Evolutionary conservation across 2,113 vertebrate genomes (phyloP), one percentile per base, ranked within the genome.

Genomic region (Saimiri boliviensis): DNA sequence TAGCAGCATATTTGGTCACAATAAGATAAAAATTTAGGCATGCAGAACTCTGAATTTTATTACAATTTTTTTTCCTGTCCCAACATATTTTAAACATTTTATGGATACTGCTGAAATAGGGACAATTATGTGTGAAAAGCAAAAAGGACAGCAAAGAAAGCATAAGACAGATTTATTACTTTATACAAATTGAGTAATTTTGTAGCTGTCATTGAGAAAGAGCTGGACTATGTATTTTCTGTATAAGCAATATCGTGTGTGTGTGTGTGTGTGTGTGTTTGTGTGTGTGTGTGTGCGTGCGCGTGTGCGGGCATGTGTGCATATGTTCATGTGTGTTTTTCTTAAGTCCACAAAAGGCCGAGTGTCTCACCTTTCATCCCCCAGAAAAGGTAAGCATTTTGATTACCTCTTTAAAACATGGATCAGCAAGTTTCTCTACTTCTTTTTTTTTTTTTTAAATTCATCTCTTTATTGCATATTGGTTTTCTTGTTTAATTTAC

Each of bases 381-480:
- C 19, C 20, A 83, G 37, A 30, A 79, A 40, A 93, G 40, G 30
- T 49, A 79, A 83, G 19, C 8, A 12, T 87, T 89, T 74, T 52
- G 3, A 25, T 70, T 13, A 27, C 40, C 8, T 30, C 60, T 49
- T 45, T 79, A 56, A 83, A 93, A 47, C 11, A 7, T 25, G 17
- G 45, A 88, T 42, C 73, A 68, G 17, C 58, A 73, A 77, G n/a
- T 13, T 77, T 21, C 11, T 11, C 35, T 42, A 42, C 42, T 42
- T 42, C 42, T 42, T 42, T 42, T 42, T 42, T 42, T 42, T 42
- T 42, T 42, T 42, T 42, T 42, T 42, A 6, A 98, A 98, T 4
- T 56, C 96, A 98, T 98, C 95, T 98, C 98, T 99, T 99, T 99
- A 99, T 99, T 99, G 98, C 98, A 98, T 99, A 97, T 98, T 98